Evolutionary conservation across 2,113 vertebrate species (phyloP).

Genomic region (Chiloscyllium plagiosum): DNA sequence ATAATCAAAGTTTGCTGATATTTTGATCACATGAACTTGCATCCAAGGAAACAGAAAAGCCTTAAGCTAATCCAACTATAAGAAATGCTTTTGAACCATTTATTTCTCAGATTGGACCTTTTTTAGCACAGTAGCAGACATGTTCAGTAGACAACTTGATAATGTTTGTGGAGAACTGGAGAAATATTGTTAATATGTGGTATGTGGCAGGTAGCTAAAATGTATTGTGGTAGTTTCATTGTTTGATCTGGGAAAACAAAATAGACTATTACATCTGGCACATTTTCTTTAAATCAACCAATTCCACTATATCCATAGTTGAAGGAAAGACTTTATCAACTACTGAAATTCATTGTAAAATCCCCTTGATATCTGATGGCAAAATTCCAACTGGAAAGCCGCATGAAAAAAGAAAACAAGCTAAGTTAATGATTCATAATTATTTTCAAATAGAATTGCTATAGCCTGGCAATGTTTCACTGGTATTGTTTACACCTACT

Average conservation of each 20-base stretch:
- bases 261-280: neutral
- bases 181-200: neutral
- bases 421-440: neutral
- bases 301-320: neutral
- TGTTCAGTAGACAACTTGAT: neutral
- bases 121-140: neutral
- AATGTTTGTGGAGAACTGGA: neutral
- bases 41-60: neutral
- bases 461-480: no score
- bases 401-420: neutral
- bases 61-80: neutral
- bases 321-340: neutral
- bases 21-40: neutral
- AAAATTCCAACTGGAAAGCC: neutral
- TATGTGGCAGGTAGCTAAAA: neutral
- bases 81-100: neutral
- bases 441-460: neutral
- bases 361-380: neutral
- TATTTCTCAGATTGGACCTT: neutral
- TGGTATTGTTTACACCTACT: neutral
- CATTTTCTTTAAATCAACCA: neutral
- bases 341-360: neutral
- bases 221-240: neutral
- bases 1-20: neutral
- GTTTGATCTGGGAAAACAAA: neutral